Evolutionary conservation across 2,797 vertebrate species (phyloP), one percentile per base, ranked within the genome.

Genomic region (Oryzias sinensis): DNA sequence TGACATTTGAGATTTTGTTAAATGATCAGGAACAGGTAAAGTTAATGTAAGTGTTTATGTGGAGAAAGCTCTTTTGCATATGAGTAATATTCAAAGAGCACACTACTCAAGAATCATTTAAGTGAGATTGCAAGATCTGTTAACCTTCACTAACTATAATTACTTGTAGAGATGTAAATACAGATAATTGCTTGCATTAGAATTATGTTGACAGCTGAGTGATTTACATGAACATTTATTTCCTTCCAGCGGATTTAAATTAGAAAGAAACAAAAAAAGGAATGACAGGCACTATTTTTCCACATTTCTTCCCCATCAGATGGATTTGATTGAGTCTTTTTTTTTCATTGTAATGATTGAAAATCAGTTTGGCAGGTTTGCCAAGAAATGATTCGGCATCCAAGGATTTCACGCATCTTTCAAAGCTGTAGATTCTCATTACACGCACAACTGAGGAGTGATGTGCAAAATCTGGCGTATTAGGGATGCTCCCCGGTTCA

Each of bases 391-490:
- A 57, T 63, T 77, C 56, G 45, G 43, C 55, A 70, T 76, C 63
- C 46, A 18, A 43, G 68, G 56, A 84, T 86, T 81, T 83, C 79
- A 87, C 55, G 72, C 72, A 70, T 65, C 75, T 54, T 64, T 75
- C 63, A 79, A 67, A 71, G 77, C 71, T 68, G 68, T 63, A 59
- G 65, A 79, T 86, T 85, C 66, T 83, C 75, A 84, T 90, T 86
- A 86, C 70, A 65, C 56, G 47, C 62, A 69, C 75, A 76, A 71
- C 44, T 69, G 65, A 76, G 84, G 80, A 90, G 76, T 67, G 77
- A 82, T 81, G 83, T 84, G 82, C 82, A 87, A 80, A 88, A 88
- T 83, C 47, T 48, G 65, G 72, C 43, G 14, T 76, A 75, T 90
- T 88, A 87, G 82, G 70, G 77, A 88, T 72, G 80, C 77, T 73